These are phyloP conservation scores for Oophaga sylvatica DNA, from an alignment of 2,797 vertebrate species.

Conservation along the genomic window DNA sequence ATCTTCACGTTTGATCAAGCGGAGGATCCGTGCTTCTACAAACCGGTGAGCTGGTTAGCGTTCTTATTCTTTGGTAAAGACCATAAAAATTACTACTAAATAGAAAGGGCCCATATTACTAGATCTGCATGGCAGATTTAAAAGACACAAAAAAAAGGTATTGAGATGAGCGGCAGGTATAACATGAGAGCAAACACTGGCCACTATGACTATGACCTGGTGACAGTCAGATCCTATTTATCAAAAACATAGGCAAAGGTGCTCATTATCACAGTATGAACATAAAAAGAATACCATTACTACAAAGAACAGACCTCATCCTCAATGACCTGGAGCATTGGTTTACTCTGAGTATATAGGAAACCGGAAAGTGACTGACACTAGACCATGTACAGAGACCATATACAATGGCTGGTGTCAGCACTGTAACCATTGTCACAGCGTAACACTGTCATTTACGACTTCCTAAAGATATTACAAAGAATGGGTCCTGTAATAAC, in stretches of 20 bases:
- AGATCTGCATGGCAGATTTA: too few relatives aligned
- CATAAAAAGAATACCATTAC: neutral
- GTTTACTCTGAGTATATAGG: neutral
- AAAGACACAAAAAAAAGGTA: too few relatives aligned
- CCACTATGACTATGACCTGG: too few relatives aligned
- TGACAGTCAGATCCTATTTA: neutral
- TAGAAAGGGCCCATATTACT: too few relatives aligned
- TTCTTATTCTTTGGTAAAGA: too few relatives aligned
- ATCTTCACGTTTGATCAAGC: too few relatives aligned
- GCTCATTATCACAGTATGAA: neutral
- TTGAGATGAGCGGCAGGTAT: too few relatives aligned
- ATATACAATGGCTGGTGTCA: neutral
- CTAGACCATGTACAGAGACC: neutral
- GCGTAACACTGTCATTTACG: conserved; percentile 20
- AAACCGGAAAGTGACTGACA: conserved; percentile 12
- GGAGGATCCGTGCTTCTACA: too few relatives aligned
- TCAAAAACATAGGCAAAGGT: neutral
- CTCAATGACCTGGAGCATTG: conserved; percentile 9
- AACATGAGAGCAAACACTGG: too few relatives aligned
- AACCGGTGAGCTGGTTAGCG: too few relatives aligned
- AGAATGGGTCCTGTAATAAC: neutral
- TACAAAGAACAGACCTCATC: neutral
- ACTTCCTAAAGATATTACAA: neutral
- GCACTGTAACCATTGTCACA: conserved; percentile 8
- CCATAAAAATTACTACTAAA: too few relatives aligned